A percentile compares a stretch with the other conserved stretches of the same genome.
Conservation (phyloP, 2,888 invertebrate species). For the Spisula solida region DNA sequence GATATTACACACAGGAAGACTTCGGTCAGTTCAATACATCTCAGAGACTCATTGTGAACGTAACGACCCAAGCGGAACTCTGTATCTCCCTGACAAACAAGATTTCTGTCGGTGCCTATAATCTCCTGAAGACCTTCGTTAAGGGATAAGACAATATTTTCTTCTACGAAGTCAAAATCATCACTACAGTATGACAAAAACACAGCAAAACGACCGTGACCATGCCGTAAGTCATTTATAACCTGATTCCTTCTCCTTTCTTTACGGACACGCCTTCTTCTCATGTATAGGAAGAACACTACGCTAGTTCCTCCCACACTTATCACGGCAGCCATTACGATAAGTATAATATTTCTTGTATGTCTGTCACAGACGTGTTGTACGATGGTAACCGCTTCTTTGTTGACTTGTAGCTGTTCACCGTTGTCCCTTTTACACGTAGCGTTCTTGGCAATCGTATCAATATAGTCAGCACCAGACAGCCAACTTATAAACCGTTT, state of each 20-base stretch:
- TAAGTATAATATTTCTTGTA: neutral
- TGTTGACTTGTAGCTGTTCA: neutral
- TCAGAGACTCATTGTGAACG: neutral
- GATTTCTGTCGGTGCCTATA: neutral
- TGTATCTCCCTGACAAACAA: neutral
- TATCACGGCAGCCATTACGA: neutral
- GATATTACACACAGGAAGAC: neutral
- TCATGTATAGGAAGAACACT: neutral
- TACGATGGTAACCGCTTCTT: neutral
- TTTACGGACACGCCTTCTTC: neutral
- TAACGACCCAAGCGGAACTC: neutral
- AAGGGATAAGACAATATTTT: neutral
- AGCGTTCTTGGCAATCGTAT: neutral
- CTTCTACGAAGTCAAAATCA: neutral
- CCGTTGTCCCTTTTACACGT: neutral
- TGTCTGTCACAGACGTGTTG: neutral
- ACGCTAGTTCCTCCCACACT: neutral
- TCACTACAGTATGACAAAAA: neutral
- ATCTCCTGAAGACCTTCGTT: neutral
- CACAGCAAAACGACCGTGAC: neutral
- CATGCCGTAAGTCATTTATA: neutral
- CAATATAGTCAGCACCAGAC: neutral
- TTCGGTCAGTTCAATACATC: neutral
- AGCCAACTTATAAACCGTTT: neutral
- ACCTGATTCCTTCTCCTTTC: neutral